Evolutionary conservation across 2,797 vertebrate species (phyloP).

Genomic region (Myotis daubentonii): DNA sequence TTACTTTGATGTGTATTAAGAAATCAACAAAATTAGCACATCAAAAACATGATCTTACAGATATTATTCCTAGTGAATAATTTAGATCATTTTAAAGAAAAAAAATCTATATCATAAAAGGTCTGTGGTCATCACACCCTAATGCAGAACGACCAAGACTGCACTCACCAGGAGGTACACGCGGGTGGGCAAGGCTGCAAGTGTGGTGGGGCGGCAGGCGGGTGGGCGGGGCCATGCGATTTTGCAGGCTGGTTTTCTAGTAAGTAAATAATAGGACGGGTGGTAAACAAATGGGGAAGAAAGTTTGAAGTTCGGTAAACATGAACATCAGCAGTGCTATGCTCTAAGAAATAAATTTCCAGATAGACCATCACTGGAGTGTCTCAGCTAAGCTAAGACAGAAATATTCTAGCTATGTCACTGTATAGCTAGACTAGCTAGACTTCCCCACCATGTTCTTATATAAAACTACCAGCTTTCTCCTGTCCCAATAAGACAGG

Average conservation of each 20-base stretch:
- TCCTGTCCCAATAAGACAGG: not conserved
- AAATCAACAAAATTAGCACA: not conserved
- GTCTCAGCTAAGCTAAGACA: not conserved
- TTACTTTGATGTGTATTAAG: conserved; percentile 21
- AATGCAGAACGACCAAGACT: too few species aligned
- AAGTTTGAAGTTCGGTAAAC: not conserved
- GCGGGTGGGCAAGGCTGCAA: too few species aligned
- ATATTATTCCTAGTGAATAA: not conserved
- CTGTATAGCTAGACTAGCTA: not conserved
- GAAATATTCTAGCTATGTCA: not conserved
- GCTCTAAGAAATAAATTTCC: not conserved
- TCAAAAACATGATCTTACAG: not conserved
- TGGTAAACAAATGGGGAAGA: not conserved
- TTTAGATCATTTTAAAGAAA: not conserved
- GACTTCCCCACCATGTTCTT: not conserved
- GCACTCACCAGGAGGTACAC: too few species aligned
- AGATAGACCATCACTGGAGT: not conserved
- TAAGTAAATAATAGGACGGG: not conserved
- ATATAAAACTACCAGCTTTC: not conserved
- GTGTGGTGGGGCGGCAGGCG: too few species aligned
- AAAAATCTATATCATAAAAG: not conserved
- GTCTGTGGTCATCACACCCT: too few species aligned
- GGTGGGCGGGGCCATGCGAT: too few species aligned
- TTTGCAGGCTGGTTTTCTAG: too few species aligned
- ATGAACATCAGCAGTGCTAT: not conserved